Base-by-base conservation (phyloP, 2,888 invertebrate genomes). In the Lissonota sp. region DNA sequence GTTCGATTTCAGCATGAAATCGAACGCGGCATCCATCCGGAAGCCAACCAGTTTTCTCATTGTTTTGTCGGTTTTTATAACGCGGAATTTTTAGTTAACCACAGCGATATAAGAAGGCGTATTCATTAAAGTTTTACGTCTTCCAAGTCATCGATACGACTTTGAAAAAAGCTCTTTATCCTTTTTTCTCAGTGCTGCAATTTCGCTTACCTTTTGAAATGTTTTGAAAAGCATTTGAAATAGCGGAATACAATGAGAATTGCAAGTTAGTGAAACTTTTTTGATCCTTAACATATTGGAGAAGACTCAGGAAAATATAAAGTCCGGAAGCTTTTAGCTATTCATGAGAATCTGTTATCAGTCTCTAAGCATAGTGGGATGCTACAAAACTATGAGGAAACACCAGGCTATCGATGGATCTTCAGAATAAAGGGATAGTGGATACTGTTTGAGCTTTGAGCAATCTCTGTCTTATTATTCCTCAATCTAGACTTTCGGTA, bases 401-500 rank as follows among this genome's bases (percentile, higher is more conserved):
- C 57, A 10, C 12, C 4, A 64, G 26, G 37, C 12, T 60, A 62
- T 44, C 16, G 39, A 69, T 49, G 14, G 37, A 57, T 46, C 51
- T 69, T 16, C 57, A 58, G 58, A 66, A 66, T 40, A 57, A 69
- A 84, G 76, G 40, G 58, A 55, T 39, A 40, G 44, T 57, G 42
- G 66, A 82, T 76, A 49, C 60, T 60, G 64, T 55, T 63, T 58
- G 77, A 73, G 5, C 42, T 40, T 4, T 79, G 26, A 26, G 26
- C 39, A 46, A 58, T 51, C 49, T 63, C 57, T 51, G 82, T 83
- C 84, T 87, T 85, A 86, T 88, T 88, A 88, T 88, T 87, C 86
- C 84, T 76, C 79, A 84, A 87, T 86, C 86, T 87, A 86, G 87
- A 90, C 87, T 88, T 87, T 82, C 84, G 70, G 76, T 89, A 88